phyloP scores from a whole-genome alignment of 2,113 vertebrate species.

The Gila orcuttii region DNA sequence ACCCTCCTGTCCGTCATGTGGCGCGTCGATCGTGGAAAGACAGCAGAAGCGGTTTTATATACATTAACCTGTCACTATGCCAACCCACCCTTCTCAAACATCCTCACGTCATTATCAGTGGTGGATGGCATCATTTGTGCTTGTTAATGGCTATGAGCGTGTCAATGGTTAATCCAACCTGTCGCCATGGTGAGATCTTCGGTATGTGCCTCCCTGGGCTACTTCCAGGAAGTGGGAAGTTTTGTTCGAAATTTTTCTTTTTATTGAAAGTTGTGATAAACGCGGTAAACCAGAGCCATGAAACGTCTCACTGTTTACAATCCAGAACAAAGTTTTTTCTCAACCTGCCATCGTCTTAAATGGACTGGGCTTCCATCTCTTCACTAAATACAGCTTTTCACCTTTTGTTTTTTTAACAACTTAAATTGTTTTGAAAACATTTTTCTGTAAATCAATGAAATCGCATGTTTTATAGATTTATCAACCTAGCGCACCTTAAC shows the following conservation, averaged over 20 bases:
- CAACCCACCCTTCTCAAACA: slow-evolving; percentile 49
- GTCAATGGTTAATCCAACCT: slow-evolving; percentile 43
- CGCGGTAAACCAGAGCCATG: neutral
- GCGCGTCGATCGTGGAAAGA: neutral
- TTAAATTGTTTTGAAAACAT: neutral
- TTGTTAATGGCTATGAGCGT: slow-evolving; percentile 8
- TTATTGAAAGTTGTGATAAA: slow-evolving; percentile 18
- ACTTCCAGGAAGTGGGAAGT: slow-evolving; percentile 5
- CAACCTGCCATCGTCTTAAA: neutral
- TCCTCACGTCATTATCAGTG: slow-evolving; percentile 16
- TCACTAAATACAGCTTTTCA: neutral
- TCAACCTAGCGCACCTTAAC: neutral
- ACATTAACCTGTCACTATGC: slow-evolving; percentile 34
- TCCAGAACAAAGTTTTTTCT: neutral
- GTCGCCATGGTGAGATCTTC: neutral
- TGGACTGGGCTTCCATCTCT: neutral
- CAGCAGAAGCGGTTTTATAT: slow-evolving; percentile 2
- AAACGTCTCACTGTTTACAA: neutral
- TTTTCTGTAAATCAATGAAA: neutral
- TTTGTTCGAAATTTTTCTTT: neutral
- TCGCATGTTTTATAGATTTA: neutral
- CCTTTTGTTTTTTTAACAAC: neutral
- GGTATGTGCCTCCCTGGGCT: slow-evolving; percentile 5
- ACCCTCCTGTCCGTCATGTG: neutral
- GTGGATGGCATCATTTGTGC: neutral